Conservation (phyloP, 1,140 invertebrate genomes). For the Platyscapa corneri region DNA sequence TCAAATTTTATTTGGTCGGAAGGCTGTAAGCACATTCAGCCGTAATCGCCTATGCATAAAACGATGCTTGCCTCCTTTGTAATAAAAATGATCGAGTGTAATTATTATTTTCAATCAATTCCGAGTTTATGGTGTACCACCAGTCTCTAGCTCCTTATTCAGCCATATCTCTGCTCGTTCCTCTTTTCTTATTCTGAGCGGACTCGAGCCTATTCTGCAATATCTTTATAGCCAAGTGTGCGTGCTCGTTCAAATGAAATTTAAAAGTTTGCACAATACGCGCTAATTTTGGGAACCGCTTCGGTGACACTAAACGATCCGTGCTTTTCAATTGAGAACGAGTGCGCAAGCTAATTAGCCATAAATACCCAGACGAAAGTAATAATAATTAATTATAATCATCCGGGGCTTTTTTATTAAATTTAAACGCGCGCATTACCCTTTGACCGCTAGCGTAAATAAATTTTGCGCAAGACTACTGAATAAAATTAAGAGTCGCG, state of each 20-base stretch:
- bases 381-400: no score
- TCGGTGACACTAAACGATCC: no score
- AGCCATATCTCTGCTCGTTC: not conserved
- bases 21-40: no score
- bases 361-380: no score
- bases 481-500: no score
- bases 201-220: not conserved
- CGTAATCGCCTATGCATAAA: not conserved
- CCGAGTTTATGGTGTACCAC: not conserved
- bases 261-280: not conserved
- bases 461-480: no score
- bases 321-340: no score
- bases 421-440: no score
- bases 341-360: no score
- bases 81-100: not conserved
- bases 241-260: not conserved
- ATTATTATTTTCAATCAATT: not conserved
- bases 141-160: not conserved
- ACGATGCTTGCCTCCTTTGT: not conserved
- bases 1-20: not conserved
- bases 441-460: no score
- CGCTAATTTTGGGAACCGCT: no score
- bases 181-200: not conserved
- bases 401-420: no score
- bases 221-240: not conserved